These are phyloP conservation scores for Stenodera caucasica DNA, from an alignment of 2,888 invertebrate genomes.

Conservation along the genomic window DNA sequence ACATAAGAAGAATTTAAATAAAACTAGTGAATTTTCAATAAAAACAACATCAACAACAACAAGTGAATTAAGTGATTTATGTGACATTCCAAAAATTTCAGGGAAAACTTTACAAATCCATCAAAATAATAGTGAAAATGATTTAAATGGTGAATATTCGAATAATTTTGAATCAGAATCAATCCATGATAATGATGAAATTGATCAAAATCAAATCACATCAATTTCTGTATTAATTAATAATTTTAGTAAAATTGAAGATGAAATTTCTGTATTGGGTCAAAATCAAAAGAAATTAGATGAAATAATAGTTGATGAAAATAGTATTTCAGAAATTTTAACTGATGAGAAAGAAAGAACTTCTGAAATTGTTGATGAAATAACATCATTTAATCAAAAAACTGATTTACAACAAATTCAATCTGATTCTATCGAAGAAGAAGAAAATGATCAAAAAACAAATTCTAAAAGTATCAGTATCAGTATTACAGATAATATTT, in stretches of 20 bases:
- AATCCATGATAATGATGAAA: conserved; percentile 25
- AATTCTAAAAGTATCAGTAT: not conserved
- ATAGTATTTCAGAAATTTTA: not conserved
- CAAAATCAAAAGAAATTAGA: conserved; percentile 24
- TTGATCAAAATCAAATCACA: conserved; percentile 37
- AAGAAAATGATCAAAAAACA: not conserved
- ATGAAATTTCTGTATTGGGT: conserved; percentile 40
- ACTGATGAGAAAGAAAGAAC: not conserved
- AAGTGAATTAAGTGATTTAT: conserved; percentile 16
- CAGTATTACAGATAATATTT: not conserved
- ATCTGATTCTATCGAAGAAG: not conserved
- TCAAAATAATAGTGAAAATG: conserved; percentile 5
- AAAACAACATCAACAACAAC: conserved; percentile 21
- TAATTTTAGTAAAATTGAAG: conserved; percentile 43
- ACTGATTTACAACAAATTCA: not conserved
- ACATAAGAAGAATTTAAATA: not conserved
- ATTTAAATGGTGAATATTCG: conserved; percentile 29
- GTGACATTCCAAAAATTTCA: conserved; percentile 13
- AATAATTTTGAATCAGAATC: conserved; percentile 39
- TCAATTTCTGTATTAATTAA: conserved; percentile 43
- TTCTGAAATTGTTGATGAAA: not conserved
- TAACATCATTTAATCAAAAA: not conserved
- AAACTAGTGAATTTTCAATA: conserved; percentile 7
- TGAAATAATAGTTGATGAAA: conserved; percentile 15
- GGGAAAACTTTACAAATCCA: not conserved